Conservation (phyloP, 2,888 invertebrate genomes). For the Bruchidius siliquastri region DNA sequence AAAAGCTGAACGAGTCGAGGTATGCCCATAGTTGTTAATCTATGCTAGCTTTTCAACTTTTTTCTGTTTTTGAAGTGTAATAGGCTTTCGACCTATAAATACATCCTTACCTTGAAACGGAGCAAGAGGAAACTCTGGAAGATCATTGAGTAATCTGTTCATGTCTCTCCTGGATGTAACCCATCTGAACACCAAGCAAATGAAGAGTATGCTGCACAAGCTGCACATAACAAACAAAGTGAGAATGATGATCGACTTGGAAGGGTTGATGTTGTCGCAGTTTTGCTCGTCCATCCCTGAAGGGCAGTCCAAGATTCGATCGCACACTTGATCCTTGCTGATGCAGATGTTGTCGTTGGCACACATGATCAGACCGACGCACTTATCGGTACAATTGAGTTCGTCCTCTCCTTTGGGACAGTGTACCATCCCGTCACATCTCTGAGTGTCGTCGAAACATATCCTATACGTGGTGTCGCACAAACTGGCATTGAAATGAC, state of each 20-base stretch:
- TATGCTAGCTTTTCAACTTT: no score
- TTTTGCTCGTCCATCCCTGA: constrained; percentile 17
- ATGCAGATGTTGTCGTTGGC: constrained; percentile 16
- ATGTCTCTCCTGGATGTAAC: constrained; percentile 12
- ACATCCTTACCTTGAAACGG: constrained; percentile 12
- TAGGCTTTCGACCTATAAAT: no score
- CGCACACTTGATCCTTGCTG: constrained; percentile 13
- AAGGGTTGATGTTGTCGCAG: constrained; percentile 4
- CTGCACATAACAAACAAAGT: constrained; percentile 15
- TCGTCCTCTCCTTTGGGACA: constrained; percentile 21
- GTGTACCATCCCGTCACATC: constrained; percentile 16
- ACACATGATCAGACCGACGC: constrained; percentile 15
- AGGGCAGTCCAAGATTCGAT: constrained; percentile 10
- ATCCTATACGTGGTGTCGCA: constrained; percentile 9
- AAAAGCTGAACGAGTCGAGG: no score
- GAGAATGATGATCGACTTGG: constrained; percentile 3
- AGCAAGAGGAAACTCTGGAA: constrained; percentile 15
- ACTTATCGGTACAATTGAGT: constrained; percentile 14
- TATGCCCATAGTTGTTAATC: no score
- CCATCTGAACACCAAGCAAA: constrained; percentile 19
- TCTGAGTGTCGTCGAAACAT: constrained; percentile 9
- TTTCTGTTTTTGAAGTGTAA: no score
- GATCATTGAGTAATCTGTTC: constrained; percentile 9
- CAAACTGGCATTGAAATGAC: constrained; percentile 9
- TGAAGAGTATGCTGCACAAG: constrained; percentile 13